Evolutionary conservation across 1,140 invertebrate genomes (phyloP).

Genomic region (Orussus abietinus): DNA sequence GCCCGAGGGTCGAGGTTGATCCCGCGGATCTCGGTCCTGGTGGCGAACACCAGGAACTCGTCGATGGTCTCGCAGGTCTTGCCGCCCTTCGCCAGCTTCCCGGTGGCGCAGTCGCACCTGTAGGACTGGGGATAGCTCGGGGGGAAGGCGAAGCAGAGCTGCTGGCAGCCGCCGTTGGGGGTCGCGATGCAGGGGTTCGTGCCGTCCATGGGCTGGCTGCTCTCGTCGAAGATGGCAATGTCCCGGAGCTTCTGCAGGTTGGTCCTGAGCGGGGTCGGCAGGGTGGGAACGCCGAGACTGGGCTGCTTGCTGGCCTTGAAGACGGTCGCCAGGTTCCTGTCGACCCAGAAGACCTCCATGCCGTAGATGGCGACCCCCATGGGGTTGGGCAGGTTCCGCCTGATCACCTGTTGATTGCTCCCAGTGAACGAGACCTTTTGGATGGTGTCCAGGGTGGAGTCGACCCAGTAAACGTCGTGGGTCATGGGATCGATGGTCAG

Average conservation of each 20-base stretch:
- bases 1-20: slow-evolving; percentile 79
- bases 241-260: slow-evolving; percentile 81
- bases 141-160: slow-evolving; percentile 93
- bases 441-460: slow-evolving; percentile 88
- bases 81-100: slow-evolving; percentile 63
- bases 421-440: slow-evolving; percentile 82
- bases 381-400: slow-evolving; percentile 88
- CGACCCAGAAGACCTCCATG: slow-evolving; percentile 91
- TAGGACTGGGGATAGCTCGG: slow-evolving; percentile 43
- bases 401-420: slow-evolving; percentile 75
- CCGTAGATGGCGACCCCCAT: slow-evolving; percentile 88
- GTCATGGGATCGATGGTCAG: slow-evolving; percentile 91
- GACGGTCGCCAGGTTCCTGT: slow-evolving; percentile 85
- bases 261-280: slow-evolving; percentile 69
- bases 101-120: slow-evolving; percentile 86
- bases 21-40: slow-evolving; percentile 84
- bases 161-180: slow-evolving; percentile 83
- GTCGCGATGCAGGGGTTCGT: slow-evolving; percentile 71
- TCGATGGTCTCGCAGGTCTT: slow-evolving; percentile 76
- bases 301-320: slow-evolving; percentile 79
- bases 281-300: slow-evolving; percentile 64
- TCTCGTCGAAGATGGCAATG: slow-evolving; percentile 85
- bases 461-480: slow-evolving; percentile 97
- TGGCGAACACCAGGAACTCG: slow-evolving; percentile 89
- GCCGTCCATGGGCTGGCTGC: slow-evolving; percentile 78